Percentiles rank a stretch among this genome's conserved stretches.
Conservation (phyloP, 2,888 invertebrate genomes). For the Drosophila cognata region DNA sequence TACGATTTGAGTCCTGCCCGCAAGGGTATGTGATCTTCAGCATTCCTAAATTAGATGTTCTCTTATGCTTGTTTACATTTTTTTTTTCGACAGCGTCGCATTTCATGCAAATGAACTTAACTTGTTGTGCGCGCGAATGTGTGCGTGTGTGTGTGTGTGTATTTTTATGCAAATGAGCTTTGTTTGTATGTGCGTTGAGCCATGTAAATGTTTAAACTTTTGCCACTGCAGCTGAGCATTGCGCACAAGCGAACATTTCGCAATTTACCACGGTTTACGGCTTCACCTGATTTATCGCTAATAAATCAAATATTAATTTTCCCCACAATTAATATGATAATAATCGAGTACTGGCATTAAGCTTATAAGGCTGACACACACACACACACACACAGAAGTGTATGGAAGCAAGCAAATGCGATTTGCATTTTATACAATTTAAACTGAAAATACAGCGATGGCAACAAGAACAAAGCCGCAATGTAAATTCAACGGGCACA, state of each 20-base stretch:
- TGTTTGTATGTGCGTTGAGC: constrained; percentile 28
- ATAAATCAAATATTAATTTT: constrained; percentile 67
- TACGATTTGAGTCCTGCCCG: background rate
- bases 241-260: constrained; percentile 22
- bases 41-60: background rate
- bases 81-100: constrained; percentile 45
- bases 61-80: background rate
- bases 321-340: constrained; percentile 61
- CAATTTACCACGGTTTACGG: constrained; percentile 29
- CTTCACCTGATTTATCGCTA: constrained; percentile 64
- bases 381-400: constrained; percentile 12
- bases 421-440: constrained; percentile 76
- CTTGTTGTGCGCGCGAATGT: constrained; percentile 32
- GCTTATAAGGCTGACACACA: constrained; percentile 7
- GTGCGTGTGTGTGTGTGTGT: constrained; percentile 3
- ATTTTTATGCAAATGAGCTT: constrained; percentile 61
- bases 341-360: constrained; percentile 33
- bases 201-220: constrained; percentile 56
- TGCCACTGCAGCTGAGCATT: constrained; percentile 34
- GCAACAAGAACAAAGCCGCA: constrained; percentile 46
- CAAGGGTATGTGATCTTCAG: background rate
- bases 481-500: constrained; percentile 17
- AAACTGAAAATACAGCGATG: constrained; percentile 53
- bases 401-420: constrained; percentile 64
- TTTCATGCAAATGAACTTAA: constrained; percentile 75